Conservation (phyloP, 1,140 invertebrate species). For the Drosophila watanabei region DNA sequence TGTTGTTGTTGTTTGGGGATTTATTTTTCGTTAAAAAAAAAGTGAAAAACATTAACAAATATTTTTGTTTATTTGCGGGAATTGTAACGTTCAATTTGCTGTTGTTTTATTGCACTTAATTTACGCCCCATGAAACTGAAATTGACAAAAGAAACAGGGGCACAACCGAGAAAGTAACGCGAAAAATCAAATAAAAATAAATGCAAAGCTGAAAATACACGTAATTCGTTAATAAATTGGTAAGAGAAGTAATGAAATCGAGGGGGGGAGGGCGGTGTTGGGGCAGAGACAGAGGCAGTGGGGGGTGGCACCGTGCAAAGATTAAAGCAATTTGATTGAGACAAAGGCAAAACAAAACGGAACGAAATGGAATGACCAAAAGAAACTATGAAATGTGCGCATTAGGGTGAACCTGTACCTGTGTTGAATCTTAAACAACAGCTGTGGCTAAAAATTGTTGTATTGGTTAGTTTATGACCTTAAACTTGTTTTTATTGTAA, state of each 20-base stretch:
- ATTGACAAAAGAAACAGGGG: slow-evolving; percentile 38
- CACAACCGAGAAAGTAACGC: slow-evolving; percentile 12
- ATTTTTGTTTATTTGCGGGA: slow-evolving; percentile 19
- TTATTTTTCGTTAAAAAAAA: slow-evolving; percentile 13
- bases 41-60: slow-evolving; percentile 13
- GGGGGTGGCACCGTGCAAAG: slow-evolving; percentile 62
- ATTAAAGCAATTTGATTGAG: slow-evolving; percentile 76
- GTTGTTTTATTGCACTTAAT: slow-evolving; percentile 71
- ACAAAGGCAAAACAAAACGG: slow-evolving; percentile 64
- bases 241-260: slow-evolving; percentile 37
- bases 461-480: not conserved
- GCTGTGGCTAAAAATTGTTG: not conserved
- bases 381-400: slow-evolving; percentile 37
- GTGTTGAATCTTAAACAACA: not conserved
- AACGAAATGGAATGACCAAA: slow-evolving; percentile 55
- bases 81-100: slow-evolving; percentile 40
- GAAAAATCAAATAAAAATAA: slow-evolving; percentile 17
- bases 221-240: slow-evolving; percentile 52
- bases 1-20: slow-evolving; percentile 28
- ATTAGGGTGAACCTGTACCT: slow-evolving; percentile 24
- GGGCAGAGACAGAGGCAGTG: not conserved
- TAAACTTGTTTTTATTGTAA: not conserved
- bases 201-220: slow-evolving; percentile 21
- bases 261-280: slow-evolving; percentile 17
- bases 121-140: slow-evolving; percentile 67